Conservation (phyloP, 2,113 vertebrate genomes). For the Physeter macrocephalus region DNA sequence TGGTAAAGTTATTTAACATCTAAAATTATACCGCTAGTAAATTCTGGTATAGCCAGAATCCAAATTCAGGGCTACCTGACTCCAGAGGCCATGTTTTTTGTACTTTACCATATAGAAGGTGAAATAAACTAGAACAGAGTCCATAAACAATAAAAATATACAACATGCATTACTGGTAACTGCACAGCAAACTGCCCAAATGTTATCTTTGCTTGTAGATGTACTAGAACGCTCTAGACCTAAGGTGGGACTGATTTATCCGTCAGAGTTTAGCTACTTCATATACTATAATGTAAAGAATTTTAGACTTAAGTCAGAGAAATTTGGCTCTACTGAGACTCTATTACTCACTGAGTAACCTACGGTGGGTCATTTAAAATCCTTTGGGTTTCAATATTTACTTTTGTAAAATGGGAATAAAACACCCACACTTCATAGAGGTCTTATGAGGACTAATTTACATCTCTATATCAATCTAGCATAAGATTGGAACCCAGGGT, state of each 20-base stretch:
- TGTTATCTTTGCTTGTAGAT: background rate
- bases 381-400: background rate
- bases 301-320: background rate
- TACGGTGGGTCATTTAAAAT: background rate
- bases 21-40: background rate
- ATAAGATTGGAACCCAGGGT: background rate
- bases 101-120: background rate
- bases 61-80: background rate
- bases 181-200: background rate
- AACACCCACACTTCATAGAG: background rate
- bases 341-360: background rate
- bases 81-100: background rate
- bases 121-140: background rate
- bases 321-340: background rate
- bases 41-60: background rate
- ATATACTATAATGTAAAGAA: background rate
- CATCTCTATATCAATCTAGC: background rate
- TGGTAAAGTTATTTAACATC: background rate
- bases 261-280: background rate
- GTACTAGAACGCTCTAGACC: background rate
- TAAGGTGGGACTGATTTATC: background rate
- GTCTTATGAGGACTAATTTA: background rate
- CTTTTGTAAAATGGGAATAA: background rate
- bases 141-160: background rate
- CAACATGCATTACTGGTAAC: background rate